Evolutionary conservation across 2,888 invertebrate genomes (phyloP), one percentile per base, ranked within the genome.

Genomic region (Anoplius nigerrimus): DNA sequence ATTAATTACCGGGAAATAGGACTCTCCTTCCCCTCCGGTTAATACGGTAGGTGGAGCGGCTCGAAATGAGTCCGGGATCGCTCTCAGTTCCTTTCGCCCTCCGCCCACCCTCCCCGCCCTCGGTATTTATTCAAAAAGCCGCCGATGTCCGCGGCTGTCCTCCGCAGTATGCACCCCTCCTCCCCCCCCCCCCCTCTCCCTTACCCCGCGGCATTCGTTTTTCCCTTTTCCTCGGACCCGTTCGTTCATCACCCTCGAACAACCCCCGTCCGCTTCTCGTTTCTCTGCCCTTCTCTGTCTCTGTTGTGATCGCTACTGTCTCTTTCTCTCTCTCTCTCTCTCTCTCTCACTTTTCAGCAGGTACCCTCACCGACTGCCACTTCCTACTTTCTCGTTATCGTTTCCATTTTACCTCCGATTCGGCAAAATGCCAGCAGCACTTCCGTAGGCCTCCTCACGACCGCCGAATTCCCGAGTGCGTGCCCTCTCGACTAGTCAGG

Each of bases 1-100:
- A 74, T 74, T 64, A 72, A 69, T 69, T 48, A 72, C 61, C 52
- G 53, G 52, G 53, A 58, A 63, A 59, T 51, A 51, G 48, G 61
- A 62, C 59, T 67, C 62, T 45, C 51, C 51, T 71, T 59, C 62
- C 24, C 15, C 65, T 52, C 8, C 8, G n/a, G 43, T 42, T 53
- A 57, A 67, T 58, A 55, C 61, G 18, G 20, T 46, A 11, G 15
- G 4, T 8, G 42, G 62, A 58, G 34, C 11, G 34, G 34, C 11
- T n/a, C 11, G 11, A 34, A 34, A 34, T 34, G 6, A 34, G 34
- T 34, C 34, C n/a, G n/a, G 16, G 18, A 3, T 13, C 18, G 45
- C 45, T 16, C 48, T 18, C 18, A 13, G 42, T 16, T 3, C 11
- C 4, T 18, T 3, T 13, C 46, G 46, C 20, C 42, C 8, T 34